Conservation (phyloP, 2,797 vertebrate species). For the Astyanax mexicanus region DNA sequence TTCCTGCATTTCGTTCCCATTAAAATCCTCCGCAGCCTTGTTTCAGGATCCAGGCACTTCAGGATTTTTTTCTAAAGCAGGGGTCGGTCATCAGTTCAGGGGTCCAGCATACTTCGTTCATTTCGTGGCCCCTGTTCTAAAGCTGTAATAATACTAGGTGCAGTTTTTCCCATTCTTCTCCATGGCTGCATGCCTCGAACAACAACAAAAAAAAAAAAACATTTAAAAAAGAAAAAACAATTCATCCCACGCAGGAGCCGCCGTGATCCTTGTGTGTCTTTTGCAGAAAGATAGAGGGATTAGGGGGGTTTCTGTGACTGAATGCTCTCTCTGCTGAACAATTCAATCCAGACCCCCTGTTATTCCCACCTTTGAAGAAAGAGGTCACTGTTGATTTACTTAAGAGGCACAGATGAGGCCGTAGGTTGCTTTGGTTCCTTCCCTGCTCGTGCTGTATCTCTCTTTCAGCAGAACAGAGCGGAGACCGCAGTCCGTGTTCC, state of each 20-base stretch:
- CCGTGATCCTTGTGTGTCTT: neutral
- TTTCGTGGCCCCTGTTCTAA: neutral
- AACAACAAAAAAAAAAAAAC: neutral
- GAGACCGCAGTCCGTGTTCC: neutral
- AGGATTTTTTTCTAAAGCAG: neutral
- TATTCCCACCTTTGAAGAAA: conserved; percentile 74
- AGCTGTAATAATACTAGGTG: neutral
- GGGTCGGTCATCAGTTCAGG: neutral
- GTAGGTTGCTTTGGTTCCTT: neutral
- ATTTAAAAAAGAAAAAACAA: neutral
- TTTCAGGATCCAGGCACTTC: neutral
- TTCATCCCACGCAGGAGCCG: neutral
- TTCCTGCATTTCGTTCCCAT: neutral
- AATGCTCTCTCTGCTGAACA: neutral
- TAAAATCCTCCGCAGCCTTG: neutral
- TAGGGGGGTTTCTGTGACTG: neutral
- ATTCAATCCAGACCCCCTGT: conserved; percentile 43
- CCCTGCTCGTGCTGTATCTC: neutral
- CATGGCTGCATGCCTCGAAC: neutral
- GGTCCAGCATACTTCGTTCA: neutral
- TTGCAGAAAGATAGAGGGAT: neutral
- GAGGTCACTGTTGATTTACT: conserved; percentile 85
- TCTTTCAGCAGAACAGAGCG: neutral
- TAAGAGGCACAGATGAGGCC: conserved; percentile 17
- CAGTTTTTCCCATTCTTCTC: neutral